Evolutionary conservation across 2,888 invertebrate species (phyloP), one percentile per base, ranked within the genome.

Genomic region (Calameuta pallipes): DNA sequence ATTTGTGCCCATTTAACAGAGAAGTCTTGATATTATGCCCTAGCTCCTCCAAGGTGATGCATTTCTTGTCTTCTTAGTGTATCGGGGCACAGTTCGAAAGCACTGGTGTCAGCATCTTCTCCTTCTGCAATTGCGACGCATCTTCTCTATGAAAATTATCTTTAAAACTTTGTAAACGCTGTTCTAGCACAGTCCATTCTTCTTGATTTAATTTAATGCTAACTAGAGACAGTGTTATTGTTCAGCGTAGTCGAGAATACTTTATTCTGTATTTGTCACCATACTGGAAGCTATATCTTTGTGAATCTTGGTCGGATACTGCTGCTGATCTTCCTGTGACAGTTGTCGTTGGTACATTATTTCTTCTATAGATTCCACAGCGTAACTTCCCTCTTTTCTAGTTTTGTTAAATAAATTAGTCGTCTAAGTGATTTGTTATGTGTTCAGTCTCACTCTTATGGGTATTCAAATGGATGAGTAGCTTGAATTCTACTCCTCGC

Each of bases 1-100:
- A 88, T 88, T 86, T 84, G 87, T 86, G 83, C 82, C 84, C 85
- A 84, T 85, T 82, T 82, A 78, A 80, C 76, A 75, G 30, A 35
- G 31, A 71, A 71, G 71, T 71, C 33, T 71, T 71, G 33, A 71
- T 34, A 35, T 71, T 30, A 35, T 71, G 71, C 71, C 30, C 23
- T 30, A 6, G 56, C 23, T 56, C 23, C 56, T 56, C 56, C 23
- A 56, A 9, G 6, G 9, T 56, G 23, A 23, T 56, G 56, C 56
- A 56, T 56, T 56, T 23, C 9, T 56, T 23, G 9, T 56, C 23
- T 56, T 56, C 56, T 56, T 56, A 56, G 23, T 56, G 56, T 56
- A 56, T 56, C 9, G 56, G 56, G 56, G 74, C 30, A 34, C 74
- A 30, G 2, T 74, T 75, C 30, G 13, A 30, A 30, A 30, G 30